These are phyloP conservation scores for Patella depressa DNA, from an alignment of 2,888 invertebrate genomes.

Conservation along the genomic window DNA sequence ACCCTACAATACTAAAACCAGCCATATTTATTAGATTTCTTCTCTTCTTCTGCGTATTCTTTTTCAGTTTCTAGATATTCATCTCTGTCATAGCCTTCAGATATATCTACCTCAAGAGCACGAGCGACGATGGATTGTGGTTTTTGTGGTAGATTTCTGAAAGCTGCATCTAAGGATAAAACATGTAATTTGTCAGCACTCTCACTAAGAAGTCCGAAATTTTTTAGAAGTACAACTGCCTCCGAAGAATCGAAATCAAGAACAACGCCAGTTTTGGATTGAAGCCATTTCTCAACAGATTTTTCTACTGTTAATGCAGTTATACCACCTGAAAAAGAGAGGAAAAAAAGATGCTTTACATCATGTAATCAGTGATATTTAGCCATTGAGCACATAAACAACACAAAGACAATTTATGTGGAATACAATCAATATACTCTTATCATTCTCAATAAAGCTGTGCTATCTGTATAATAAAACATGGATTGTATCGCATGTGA, in stretches of 20 bases:
- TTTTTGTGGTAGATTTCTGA: constrained; percentile 59
- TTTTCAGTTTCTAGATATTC: constrained; percentile 58
- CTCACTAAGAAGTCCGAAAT: constrained; percentile 59
- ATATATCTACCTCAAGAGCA: constrained; percentile 56
- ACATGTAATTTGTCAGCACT: constrained; percentile 58
- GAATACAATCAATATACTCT: too few relatives aligned
- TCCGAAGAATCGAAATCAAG: constrained; percentile 61
- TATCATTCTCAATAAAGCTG: too few relatives aligned
- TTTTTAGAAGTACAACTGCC: constrained; percentile 53
- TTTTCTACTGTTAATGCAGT: constrained; percentile 51
- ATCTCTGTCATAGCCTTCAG: constrained; percentile 67
- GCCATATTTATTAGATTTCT: constrained; percentile 52
- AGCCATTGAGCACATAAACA: too few relatives aligned
- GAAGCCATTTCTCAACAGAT: constrained; percentile 61
- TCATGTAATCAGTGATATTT: not conserved
- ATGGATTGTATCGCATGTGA: too few relatives aligned
- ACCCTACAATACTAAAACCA: constrained; percentile 50
- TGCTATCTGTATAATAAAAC: too few relatives aligned
- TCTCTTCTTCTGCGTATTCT: constrained; percentile 60
- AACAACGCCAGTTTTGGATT: constrained; percentile 49
- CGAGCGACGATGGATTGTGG: constrained; percentile 57
- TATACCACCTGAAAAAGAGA: constrained; percentile 54
- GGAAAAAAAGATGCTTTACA: not conserved
- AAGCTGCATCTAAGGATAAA: constrained; percentile 61
- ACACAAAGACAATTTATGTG: too few relatives aligned